These are phyloP conservation scores for Rhyacophila brunnea DNA, from an alignment of 1,140 invertebrate species.

Conservation along the genomic window DNA sequence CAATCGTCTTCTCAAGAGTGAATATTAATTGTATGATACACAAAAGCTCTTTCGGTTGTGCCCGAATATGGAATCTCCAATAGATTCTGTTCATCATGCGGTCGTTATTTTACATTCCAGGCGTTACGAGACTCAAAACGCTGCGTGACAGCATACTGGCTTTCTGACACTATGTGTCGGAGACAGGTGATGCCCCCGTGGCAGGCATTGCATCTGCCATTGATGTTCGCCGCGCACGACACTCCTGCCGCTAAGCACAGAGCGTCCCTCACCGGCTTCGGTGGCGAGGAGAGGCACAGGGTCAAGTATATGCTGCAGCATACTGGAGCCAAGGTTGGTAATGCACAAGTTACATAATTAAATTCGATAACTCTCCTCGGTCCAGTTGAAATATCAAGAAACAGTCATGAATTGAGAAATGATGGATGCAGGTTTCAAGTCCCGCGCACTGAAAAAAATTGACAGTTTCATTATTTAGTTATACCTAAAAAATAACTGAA, in stretches of 20 bases:
- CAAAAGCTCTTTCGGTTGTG: no score
- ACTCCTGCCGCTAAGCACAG: constrained; percentile 66
- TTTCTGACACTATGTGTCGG: constrained; percentile 83
- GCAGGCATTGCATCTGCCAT: constrained; percentile 88
- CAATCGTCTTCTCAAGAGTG: no score
- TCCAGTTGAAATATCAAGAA: no score
- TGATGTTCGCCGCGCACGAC: constrained; percentile 71
- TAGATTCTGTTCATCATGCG: background rate
- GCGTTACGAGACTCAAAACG: constrained; percentile 73
- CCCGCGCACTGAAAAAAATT: no score
- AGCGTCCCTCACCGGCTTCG: constrained; percentile 83
- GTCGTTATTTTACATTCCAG: constrained; percentile 42
- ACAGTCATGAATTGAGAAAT: no score
- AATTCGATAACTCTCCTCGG: no score
- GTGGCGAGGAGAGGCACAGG: constrained; percentile 74
- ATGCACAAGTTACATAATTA: no score
- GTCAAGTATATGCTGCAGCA: constrained; percentile 79
- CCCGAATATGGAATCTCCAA: no score
- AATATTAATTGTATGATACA: background rate
- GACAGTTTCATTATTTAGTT: no score
- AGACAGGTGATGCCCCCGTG: constrained; percentile 87
- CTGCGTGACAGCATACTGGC: constrained; percentile 91
- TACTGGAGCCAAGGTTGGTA: constrained; percentile 86
- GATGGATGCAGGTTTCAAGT: no score
- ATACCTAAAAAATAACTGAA: no score